A percentile compares a stretch with the other conserved stretches of the same genome.
phyloP scores from a whole-genome alignment of 2,113 vertebrate species.

The Malurus elegans region DNA sequence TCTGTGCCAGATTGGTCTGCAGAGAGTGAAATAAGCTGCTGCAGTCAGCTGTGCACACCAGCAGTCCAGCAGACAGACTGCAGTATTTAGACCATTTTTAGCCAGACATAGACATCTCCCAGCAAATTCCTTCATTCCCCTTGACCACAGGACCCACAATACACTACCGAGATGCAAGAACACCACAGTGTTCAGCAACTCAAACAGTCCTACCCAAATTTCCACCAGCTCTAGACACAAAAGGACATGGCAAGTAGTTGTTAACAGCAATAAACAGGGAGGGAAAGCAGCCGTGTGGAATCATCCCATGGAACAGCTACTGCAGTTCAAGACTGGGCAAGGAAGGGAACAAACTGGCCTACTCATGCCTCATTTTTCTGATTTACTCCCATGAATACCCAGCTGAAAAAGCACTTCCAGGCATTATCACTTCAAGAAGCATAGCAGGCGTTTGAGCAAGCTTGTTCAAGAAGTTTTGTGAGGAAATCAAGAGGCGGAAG shows the following conservation, averaged over 20 bases:
- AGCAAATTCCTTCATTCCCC: not conserved
- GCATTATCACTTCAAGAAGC: not conserved
- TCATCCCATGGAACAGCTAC: not conserved
- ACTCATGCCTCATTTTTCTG: not conserved
- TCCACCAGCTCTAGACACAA: not conserved
- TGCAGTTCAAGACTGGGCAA: not conserved
- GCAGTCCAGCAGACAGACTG: slow-evolving; percentile 13
- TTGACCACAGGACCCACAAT: not conserved
- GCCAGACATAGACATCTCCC: not conserved
- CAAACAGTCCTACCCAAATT: not conserved
- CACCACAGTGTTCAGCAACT: not conserved
- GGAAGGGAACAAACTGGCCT: not conserved
- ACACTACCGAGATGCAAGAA: not conserved
- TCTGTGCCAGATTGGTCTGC: not conserved
- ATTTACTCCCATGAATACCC: not conserved
- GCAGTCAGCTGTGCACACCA: slow-evolving; percentile 4
- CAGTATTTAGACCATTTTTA: not conserved
- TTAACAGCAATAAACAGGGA: not conserved
- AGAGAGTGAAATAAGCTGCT: not conserved
- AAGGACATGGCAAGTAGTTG: not conserved
- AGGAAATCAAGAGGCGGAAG: not conserved
- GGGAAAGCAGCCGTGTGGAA: not conserved
- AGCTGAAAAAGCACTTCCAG: not conserved
- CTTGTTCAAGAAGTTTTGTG: not conserved
- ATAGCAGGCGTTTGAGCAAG: not conserved